Conservation (phyloP, 2,888 invertebrate species). For the Onchidella celtica region DNA sequence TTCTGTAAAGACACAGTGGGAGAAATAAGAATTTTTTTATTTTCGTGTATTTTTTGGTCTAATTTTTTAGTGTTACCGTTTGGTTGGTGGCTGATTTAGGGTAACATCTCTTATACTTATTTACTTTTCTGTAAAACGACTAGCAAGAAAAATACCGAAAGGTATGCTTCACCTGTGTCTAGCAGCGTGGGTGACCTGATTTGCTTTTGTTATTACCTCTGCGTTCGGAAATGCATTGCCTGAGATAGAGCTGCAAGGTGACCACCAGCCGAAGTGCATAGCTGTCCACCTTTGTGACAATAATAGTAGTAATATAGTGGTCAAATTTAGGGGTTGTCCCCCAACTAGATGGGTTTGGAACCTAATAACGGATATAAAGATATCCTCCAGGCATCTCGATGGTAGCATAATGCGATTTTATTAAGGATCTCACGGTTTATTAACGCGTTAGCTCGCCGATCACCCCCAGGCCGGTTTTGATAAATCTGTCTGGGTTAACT, state of each 20-base stretch:
- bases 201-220: neutral
- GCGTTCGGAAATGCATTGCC: neutral
- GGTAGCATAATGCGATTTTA: neutral
- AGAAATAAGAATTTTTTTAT: too few species aligned
- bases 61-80: too few species aligned
- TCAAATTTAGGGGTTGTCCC: neutral
- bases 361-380: neutral
- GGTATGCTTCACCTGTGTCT: too few species aligned
- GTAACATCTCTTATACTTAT: too few species aligned
- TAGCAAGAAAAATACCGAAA: too few species aligned
- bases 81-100: too few species aligned
- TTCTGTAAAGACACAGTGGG: too few species aligned
- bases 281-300: neutral
- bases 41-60: too few species aligned
- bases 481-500: too few species aligned
- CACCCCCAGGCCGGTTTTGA: too few species aligned
- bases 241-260: neutral
- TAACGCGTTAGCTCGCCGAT: neutral
- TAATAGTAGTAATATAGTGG: neutral
- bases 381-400: neutral
- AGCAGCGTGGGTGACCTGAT: too few species aligned
- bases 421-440: neutral
- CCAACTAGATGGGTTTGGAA: neutral
- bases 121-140: too few species aligned
- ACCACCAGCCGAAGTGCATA: neutral